These are phyloP conservation scores for Tachina grossa DNA, from an alignment of 2,888 invertebrate genomes.

Conservation along the genomic window DNA sequence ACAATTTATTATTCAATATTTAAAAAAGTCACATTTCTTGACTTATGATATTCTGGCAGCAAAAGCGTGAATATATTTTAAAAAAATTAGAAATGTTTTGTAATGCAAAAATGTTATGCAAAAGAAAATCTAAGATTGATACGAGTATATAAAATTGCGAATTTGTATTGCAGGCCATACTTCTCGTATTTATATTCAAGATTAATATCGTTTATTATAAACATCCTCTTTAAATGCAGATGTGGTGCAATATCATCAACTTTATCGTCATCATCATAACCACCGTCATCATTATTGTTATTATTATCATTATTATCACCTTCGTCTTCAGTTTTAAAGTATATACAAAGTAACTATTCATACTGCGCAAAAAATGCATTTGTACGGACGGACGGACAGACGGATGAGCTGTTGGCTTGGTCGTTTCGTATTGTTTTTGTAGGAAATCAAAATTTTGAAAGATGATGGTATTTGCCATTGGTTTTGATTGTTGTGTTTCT, in stretches of 20 bases:
- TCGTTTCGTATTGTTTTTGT: constrained; percentile 50
- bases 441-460: constrained; percentile 66
- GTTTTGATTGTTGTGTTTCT: constrained; percentile 44
- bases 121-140: no score
- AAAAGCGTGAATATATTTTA: no score
- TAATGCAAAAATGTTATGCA: no score
- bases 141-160: no score
- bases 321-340: constrained; percentile 57
- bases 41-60: no score
- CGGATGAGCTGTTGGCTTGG: constrained; percentile 33
- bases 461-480: constrained; percentile 63
- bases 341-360: constrained; percentile 21
- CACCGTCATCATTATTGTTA: constrained; percentile 26
- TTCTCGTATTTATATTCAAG: constrained; percentile 37
- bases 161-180: not conserved
- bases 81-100: no score
- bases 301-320: constrained; percentile 40
- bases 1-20: no score
- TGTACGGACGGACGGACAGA: constrained; percentile 9
- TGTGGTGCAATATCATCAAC: constrained; percentile 42
- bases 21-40: no score
- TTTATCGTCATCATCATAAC: constrained; percentile 8
- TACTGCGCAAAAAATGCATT: constrained; percentile 32
- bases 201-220: constrained; percentile 61
- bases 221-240: constrained; percentile 52